Percentiles rank a stretch among this genome's conserved stretches.
Evolutionary conservation across 2,113 vertebrate species (phyloP).

Genomic region (Albula glossodonta): DNA sequence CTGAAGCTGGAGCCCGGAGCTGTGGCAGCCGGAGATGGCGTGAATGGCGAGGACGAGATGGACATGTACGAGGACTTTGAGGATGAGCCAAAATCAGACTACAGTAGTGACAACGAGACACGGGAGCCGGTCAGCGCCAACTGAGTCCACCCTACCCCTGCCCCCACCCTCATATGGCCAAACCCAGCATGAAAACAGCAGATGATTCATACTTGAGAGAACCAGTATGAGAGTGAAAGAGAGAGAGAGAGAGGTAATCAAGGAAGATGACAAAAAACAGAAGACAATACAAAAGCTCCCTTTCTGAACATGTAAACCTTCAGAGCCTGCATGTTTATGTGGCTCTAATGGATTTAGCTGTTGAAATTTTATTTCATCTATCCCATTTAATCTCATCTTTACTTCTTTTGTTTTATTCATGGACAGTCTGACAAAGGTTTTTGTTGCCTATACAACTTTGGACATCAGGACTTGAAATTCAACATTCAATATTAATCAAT

Average conservation of each 20-base stretch:
- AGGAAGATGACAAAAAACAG: constrained; percentile 36
- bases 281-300: constrained; percentile 32
- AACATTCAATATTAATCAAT: constrained; percentile 79
- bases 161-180: constrained; percentile 41
- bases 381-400: constrained; percentile 76
- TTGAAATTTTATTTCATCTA: constrained; percentile 82
- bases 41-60: constrained; percentile 95
- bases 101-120: constrained; percentile 97
- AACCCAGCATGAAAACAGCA: constrained; percentile 37
- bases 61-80: constrained; percentile 99
- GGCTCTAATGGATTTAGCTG: constrained; percentile 90
- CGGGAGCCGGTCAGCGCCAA: constrained; percentile 94
- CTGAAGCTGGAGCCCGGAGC: constrained; percentile 89
- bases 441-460: constrained; percentile 87
- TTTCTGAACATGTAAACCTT: constrained; percentile 77
- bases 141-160: constrained; percentile 66
- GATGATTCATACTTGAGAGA: constrained; percentile 29
- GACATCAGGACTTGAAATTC: constrained; percentile 93
- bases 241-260: constrained; percentile 43
- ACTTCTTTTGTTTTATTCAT: constrained; percentile 68
- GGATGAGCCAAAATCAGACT: constrained; percentile 99
- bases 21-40: constrained; percentile 79
- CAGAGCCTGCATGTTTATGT: constrained; percentile 94
- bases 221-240: constrained; percentile 49
- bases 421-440: constrained; percentile 77